Percentiles rank a stretch among this genome's conserved stretches.
phyloP scores from a whole-genome alignment of 2,113 vertebrate genomes.

The Myiozetetes cayanensis region DNA sequence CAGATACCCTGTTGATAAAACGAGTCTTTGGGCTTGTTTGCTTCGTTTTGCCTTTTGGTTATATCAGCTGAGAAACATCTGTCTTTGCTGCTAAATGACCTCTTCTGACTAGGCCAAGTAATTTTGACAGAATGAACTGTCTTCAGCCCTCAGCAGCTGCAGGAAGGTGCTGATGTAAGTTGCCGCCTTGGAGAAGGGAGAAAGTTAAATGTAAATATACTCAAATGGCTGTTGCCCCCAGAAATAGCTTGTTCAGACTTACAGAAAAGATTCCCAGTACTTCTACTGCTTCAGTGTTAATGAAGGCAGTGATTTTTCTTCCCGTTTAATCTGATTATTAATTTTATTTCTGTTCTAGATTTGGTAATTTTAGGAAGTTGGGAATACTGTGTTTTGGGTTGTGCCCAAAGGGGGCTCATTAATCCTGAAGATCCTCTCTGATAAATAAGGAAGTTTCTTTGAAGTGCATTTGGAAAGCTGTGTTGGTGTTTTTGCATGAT shows the following conservation, averaged over 20 bases:
- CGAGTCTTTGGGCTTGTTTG: not conserved
- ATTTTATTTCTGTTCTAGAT: not conserved
- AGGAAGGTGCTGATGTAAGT: not conserved
- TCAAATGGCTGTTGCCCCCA: not conserved
- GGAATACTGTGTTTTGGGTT: not conserved
- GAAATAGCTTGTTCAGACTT: not conserved
- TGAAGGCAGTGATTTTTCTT: not conserved
- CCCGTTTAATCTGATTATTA: not conserved
- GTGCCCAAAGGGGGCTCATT: not conserved
- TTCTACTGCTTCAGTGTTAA: not conserved
- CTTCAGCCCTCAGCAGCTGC: conserved; percentile 17
- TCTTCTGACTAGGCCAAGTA: conserved; percentile 10
- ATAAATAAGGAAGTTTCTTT: not conserved
- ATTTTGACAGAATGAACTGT: conserved; percentile 10
- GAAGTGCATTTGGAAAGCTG: not conserved
- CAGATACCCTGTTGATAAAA: not conserved
- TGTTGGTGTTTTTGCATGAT: not conserved
- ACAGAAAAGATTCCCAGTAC: not conserved
- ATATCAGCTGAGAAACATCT: conserved; percentile 31
- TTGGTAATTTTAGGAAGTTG: not conserved
- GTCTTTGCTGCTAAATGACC: conserved; percentile 32
- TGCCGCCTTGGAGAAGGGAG: not conserved
- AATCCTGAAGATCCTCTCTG: not conserved
- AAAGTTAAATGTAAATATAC: not conserved
- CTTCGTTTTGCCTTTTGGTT: conserved; percentile 1